These are phyloP conservation scores for Oryzias celebensis DNA, from an alignment of 2,113 vertebrate genomes.

Conservation along the genomic window DNA sequence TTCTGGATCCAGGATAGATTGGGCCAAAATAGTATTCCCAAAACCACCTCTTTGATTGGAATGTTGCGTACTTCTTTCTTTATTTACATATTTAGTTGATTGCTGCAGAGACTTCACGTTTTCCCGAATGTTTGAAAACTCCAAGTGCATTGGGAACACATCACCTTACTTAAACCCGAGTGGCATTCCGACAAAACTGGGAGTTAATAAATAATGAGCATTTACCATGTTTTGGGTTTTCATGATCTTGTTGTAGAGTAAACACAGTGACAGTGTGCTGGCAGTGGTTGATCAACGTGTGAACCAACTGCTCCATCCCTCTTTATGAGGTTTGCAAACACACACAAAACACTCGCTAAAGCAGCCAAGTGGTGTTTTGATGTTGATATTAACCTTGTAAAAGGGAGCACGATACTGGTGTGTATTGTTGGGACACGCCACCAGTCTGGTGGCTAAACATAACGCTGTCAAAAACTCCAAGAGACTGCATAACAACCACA, in stretches of 20 bases:
- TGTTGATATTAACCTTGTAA: conserved; percentile 50
- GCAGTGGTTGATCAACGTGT: conserved; percentile 45
- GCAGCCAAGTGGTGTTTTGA: conserved; percentile 37
- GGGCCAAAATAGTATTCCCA: too few relatives aligned
- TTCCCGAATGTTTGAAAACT: too few relatives aligned
- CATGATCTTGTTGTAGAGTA: conserved; percentile 57
- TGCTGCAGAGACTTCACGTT: too few relatives aligned
- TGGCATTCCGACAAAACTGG: conserved; percentile 31
- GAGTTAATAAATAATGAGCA: conserved; percentile 14
- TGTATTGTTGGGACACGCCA: conserved; percentile 37
- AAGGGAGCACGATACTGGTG: conserved; percentile 19
- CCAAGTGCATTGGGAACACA: background rate
- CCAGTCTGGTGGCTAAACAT: conserved; percentile 19
- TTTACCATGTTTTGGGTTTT: conserved; percentile 54
- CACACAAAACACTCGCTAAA: conserved; percentile 34
- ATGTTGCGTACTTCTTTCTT: too few relatives aligned
- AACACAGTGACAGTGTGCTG: conserved; percentile 53
- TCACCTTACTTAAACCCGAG: conserved; percentile 5
- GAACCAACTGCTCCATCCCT: conserved; percentile 43
- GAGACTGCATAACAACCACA: conserved; percentile 9
- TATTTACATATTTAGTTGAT: too few relatives aligned
- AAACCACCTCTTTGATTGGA: too few relatives aligned
- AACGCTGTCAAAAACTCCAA: conserved; percentile 24
- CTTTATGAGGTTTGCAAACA: conserved; percentile 26
- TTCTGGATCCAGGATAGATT: too few relatives aligned